Percentiles rank a stretch among this genome's conserved stretches.
These are phyloP conservation scores for Montipora efflorescens DNA, from an alignment of 64 coral and sea anemone genomes.

Conservation along the genomic window DNA sequence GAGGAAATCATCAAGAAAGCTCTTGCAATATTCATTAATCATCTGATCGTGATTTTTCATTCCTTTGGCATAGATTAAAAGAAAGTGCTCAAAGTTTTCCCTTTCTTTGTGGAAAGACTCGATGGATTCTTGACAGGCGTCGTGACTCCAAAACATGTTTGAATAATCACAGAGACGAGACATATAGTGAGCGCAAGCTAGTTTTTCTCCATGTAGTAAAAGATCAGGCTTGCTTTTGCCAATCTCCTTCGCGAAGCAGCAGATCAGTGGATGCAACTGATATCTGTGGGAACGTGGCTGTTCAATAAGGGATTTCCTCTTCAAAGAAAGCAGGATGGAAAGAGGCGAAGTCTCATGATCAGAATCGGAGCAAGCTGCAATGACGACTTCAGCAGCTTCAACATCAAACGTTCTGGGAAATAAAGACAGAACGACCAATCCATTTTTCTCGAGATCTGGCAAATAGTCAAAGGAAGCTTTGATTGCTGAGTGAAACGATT, in stretches of 20 bases:
- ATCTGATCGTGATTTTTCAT: not conserved
- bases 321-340: not conserved
- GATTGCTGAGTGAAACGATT: conserved; percentile 15
- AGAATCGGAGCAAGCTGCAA: not conserved
- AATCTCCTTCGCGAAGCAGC: conserved; percentile 14
- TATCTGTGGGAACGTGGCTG: conserved; percentile 6
- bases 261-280: conserved; percentile 43
- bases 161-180: not conserved
- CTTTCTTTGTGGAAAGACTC: conserved; percentile 20
- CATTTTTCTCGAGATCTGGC: not conserved
- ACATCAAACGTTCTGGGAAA: conserved; percentile 34
- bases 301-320: conserved; percentile 18
- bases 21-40: not conserved
- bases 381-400: conserved; percentile 31
- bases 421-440: conserved; percentile 23
- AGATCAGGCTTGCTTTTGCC: not conserved
- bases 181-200: conserved; percentile 26
- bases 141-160: conserved; percentile 8
- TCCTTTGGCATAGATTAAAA: not conserved
- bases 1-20: not conserved
- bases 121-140: conserved; percentile 42
- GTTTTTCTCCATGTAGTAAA: not conserved
- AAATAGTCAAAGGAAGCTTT: conserved; percentile 24
- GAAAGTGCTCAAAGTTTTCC: conserved; percentile 25
- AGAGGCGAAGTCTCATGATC: not conserved